Base-by-base conservation (phyloP, 2,113 vertebrate genomes). In the Australoheros scitulus region DNA sequence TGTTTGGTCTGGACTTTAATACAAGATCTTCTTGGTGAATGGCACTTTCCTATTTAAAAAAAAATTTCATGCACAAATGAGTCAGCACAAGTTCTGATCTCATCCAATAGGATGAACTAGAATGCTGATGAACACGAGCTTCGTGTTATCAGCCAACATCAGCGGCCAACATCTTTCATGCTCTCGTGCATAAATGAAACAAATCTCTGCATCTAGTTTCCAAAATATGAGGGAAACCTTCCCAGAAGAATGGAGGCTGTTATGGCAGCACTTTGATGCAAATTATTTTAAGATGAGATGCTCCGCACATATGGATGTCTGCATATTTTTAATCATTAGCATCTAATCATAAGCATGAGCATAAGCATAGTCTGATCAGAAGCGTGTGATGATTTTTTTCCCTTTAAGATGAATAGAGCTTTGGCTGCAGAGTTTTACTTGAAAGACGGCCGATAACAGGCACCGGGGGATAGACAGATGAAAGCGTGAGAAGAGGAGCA, bases 401-500 rank as follows among this genome's bases (percentile, higher is more conserved):
- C 0, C 3, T 55, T 9, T 14, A 55, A 0, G 26, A 34, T 55
- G 11, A 72, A 34, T 29, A 85, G 72, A 43, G 32, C 22, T 91
- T 81, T 59, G 2, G 61, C 84, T 76, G 34, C 58, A 10, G 68
- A 78, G 79, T 77, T 85, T 86, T 36, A 86, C 55, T 85, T 90
- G 3, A 88, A 83, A 84, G 83, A 60, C 68, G 61, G 79, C 0
- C 74, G 79, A 87, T 82, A 92, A 64, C 22, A 26, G 87, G 86
- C 80, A 85, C 57, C 79, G 15, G 9, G 79, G 86, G 82, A 82
- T 58, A 8, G 36, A 50, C 5, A 84, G 83, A 94, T 89, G 82
- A 91, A 90, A 88, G 90, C 60, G 8, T 87, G 90, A 90, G 88
- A 88, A 85, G 89, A 91, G 55, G 79, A 86, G 64, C 75, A 63